Base-by-base conservation (phyloP, 2,113 vertebrate genomes). In the Vulpes vulpes region DNA sequence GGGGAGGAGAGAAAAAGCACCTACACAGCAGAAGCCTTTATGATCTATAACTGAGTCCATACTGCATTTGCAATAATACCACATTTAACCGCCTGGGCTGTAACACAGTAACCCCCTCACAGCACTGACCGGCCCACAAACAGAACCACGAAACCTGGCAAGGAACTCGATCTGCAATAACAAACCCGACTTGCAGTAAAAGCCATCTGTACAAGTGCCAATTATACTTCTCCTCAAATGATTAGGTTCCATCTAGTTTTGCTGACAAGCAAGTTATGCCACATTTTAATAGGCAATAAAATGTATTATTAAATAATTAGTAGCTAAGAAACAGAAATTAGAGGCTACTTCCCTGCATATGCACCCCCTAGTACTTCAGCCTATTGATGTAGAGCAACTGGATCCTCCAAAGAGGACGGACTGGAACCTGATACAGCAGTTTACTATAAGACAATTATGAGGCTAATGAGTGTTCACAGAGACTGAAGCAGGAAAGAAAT, bases 261-360 rank as follows among this genome's bases (percentile, higher is more conserved):
- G 99, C 99, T 99, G 99, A 99, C 99, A 99, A 98, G 98, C 98
- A 98, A 98, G 98, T 99, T 99, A 98, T 98, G 98, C 98, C 98
- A 98, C 98, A 98, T 98, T 99, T 99, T 99, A 99, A 99, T 99
- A 99, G 98, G 98, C 99, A 99, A 99, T 99, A 99, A 99, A 99
- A 98, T 99, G 98, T 99, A 99, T 99, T 99, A 99, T 99, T 99
- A 98, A 99, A 99, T 99, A 99, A 99, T 99, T 99, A 99, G 99
- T 98, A 99, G 98, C 98, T 98, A 98, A 99, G 98, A 98, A 98
- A 98, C 98, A 98, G 97, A 98, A 99, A 99, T 99, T 98, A 99
- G 98, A 99, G 98, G 98, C 98, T 95, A 98, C 98, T 99, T 99
- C 98, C 98, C 98, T 98, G 98, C 98, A 91, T 97, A 98, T 96